Conservation (phyloP, 2,113 vertebrate species). For the Mobula birostris region DNA sequence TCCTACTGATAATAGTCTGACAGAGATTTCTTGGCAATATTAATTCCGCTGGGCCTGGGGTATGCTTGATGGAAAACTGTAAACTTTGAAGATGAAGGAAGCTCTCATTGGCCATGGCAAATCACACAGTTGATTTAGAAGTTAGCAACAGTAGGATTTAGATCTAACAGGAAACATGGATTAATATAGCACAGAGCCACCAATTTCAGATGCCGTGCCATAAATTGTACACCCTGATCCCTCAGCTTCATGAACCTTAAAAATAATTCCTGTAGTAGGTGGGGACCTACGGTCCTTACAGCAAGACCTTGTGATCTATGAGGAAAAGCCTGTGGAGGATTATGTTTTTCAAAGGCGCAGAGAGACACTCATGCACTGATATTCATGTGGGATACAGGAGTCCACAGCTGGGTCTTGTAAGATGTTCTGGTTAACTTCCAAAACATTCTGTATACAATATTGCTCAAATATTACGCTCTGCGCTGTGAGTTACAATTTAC, state of each 20-base stretch:
- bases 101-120: not conserved
- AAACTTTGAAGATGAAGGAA: not conserved
- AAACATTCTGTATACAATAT: not conserved
- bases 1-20: not conserved
- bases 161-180: not conserved
- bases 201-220: not conserved
- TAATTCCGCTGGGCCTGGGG: not conserved
- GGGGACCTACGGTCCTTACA: not conserved
- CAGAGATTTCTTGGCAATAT: not conserved
- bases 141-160: not conserved
- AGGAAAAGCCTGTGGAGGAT: too few relatives aligned
- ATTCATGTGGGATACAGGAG: not conserved
- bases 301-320: not conserved
- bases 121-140: not conserved
- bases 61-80: not conserved
- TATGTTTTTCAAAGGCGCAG: not conserved
- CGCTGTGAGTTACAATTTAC: not conserved
- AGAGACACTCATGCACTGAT: not conserved
- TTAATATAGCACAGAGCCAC: not conserved
- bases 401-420: not conserved
- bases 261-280: not conserved
- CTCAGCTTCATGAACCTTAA: not conserved
- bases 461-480: not conserved
- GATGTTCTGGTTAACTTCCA: not conserved
- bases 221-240: not conserved